A percentile compares a stretch with the other conserved stretches of the same genome.
Conservation (phyloP, 1,140 invertebrate species). For the Drosophila kurseongensis region DNA sequence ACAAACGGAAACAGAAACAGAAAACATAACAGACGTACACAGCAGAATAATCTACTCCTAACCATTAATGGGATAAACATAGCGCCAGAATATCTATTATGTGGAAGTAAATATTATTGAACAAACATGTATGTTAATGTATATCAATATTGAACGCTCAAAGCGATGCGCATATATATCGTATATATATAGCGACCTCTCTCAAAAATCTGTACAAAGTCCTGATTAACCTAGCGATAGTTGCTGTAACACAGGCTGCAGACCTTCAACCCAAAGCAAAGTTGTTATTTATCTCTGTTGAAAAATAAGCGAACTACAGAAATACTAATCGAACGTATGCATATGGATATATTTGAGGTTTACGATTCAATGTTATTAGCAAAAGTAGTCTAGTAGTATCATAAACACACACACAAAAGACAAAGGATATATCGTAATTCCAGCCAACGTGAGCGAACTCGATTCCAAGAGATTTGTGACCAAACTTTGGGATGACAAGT, state of each 20-base stretch:
- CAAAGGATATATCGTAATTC: slow-evolving; percentile 16
- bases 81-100: slow-evolving; percentile 37
- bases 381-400: slow-evolving; percentile 63
- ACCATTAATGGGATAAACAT: slow-evolving; percentile 30
- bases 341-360: slow-evolving; percentile 46
- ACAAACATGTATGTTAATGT: slow-evolving; percentile 47
- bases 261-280: slow-evolving; percentile 32
- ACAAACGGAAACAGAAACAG: slow-evolving; percentile 16
- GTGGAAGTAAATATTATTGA: slow-evolving; percentile 30
- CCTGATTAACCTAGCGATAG: slow-evolving; percentile 32
- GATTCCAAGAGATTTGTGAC: neutral
- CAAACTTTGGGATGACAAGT: slow-evolving; percentile 3
- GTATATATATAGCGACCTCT: slow-evolving; percentile 39
- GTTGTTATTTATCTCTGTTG: slow-evolving; percentile 56
- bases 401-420: slow-evolving; percentile 31
- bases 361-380: slow-evolving; percentile 68
- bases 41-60: slow-evolving; percentile 42
- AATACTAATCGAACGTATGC: slow-evolving; percentile 40
- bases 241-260: slow-evolving; percentile 19
- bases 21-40: slow-evolving; percentile 25
- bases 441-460: slow-evolving; percentile 20
- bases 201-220: slow-evolving; percentile 45
- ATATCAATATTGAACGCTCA: slow-evolving; percentile 69
- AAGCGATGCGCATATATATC: slow-evolving; percentile 64
- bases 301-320: slow-evolving; percentile 23